phyloP scores from a whole-genome alignment of 2,113 vertebrate species.

The rabbit (Oryctolagus cuniculus) region DNA sequence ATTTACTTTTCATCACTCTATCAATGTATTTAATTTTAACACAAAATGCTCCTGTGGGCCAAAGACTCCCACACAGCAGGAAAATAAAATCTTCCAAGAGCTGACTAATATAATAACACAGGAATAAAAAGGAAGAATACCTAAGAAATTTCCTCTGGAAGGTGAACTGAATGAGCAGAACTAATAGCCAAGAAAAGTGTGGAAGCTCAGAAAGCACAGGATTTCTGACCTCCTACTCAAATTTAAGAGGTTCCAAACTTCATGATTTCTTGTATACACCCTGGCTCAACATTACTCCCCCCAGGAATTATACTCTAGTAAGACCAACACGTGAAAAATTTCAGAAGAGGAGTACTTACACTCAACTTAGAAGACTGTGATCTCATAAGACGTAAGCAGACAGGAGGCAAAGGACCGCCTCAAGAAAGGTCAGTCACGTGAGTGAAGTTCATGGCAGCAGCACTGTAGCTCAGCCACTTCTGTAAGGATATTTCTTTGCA shows the following conservation, averaged over 20 bases:
- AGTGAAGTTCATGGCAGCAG: neutral
- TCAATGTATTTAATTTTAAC: constrained; percentile 56
- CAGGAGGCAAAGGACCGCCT: neutral
- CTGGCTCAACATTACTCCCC: neutral
- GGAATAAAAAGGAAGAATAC: neutral
- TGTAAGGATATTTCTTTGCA: neutral
- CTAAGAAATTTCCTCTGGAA: constrained; percentile 43
- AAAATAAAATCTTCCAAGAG: neutral
- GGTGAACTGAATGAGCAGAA: neutral
- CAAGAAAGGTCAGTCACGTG: neutral
- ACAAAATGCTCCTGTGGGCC: constrained; percentile 33
- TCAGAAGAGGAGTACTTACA: neutral
- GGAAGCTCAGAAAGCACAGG: neutral
- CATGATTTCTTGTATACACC: neutral
- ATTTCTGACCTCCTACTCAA: constrained; percentile 36
- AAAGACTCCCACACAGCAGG: constrained; percentile 35
- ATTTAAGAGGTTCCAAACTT: constrained; percentile 2
- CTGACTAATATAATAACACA: neutral
- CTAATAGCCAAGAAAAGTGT: constrained; percentile 19
- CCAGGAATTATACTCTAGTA: neutral
- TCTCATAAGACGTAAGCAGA: neutral
- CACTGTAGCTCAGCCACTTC: neutral
- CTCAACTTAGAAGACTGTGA: neutral
- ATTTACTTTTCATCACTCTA: constrained; percentile 51
- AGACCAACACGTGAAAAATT: neutral